Conservation (phyloP, 2,888 invertebrate species). For the Zelleria hepariella region DNA sequence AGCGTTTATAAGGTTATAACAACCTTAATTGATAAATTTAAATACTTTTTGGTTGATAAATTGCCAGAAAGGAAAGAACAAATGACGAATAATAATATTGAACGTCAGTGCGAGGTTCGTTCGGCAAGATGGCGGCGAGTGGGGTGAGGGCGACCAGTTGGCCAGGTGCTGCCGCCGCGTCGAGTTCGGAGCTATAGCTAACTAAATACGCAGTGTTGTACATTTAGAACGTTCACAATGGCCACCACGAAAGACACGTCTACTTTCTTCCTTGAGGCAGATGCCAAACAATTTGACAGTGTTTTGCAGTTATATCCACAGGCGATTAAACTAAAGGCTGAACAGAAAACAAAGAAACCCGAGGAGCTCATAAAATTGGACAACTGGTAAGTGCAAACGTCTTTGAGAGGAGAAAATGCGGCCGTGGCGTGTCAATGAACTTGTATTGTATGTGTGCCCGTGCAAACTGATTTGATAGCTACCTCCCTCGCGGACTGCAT, state of each 20-base stretch:
- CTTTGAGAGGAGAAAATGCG: constrained; percentile 71
- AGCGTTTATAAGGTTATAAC: constrained; percentile 8
- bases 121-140: constrained; percentile 69
- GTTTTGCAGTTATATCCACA: constrained; percentile 93
- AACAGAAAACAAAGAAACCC: constrained; percentile 91
- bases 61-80: constrained; percentile 28
- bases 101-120: constrained; percentile 64
- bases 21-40: not conserved
- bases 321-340: constrained; percentile 91
- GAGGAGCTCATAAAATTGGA: constrained; percentile 96
- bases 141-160: constrained; percentile 71
- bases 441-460: constrained; percentile 74
- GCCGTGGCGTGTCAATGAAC: constrained; percentile 74
- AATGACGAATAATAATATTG: constrained; percentile 60
- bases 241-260: constrained; percentile 91
- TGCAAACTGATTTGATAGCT: constrained; percentile 75
- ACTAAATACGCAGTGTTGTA: constrained; percentile 72
- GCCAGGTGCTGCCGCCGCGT: constrained; percentile 74
- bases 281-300: constrained; percentile 87
- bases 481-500: constrained; percentile 77
- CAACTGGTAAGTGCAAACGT: constrained; percentile 87
- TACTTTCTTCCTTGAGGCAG: constrained; percentile 93
- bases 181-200: constrained; percentile 72
- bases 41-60: constrained; percentile 16
- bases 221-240: constrained; percentile 79